Evolutionary conservation across 2,888 invertebrate genomes (phyloP).

Genomic region (Meteorus colon): DNA sequence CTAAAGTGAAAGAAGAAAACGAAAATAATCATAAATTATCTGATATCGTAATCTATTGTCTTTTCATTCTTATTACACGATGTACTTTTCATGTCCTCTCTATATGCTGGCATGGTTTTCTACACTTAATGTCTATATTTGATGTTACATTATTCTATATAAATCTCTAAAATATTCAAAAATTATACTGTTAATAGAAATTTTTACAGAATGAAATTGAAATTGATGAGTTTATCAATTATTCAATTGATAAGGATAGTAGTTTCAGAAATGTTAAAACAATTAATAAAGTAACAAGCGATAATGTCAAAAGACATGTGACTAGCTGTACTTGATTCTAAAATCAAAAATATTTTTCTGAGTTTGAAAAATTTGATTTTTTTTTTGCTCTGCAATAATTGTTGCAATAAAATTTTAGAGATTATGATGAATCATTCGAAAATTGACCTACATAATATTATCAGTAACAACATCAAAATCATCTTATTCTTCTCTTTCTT

Average conservation of each 20-base stretch:
- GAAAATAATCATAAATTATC: constrained; percentile 29
- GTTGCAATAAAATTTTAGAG: constrained; percentile 11
- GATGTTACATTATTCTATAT: constrained; percentile 68
- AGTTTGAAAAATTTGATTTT: constrained; percentile 31
- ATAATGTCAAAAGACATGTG: constrained; percentile 23
- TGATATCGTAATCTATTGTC: constrained; percentile 68
- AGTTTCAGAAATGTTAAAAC: neutral
- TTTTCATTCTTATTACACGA: constrained; percentile 66
- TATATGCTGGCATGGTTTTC: constrained; percentile 70
- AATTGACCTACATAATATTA: neutral
- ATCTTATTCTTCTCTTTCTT: too few relatives aligned
- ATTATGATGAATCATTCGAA: neutral
- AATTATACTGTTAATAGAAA: constrained; percentile 63
- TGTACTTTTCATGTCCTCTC: constrained; percentile 70
- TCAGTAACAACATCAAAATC: neutral
- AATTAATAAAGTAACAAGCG: neutral
- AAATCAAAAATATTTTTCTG: constrained; percentile 51
- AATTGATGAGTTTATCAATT: neutral
- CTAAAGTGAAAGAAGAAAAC: constrained; percentile 24
- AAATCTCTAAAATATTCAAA: constrained; percentile 66
- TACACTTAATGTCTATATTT: constrained; percentile 69
- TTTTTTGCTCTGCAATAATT: constrained; percentile 37
- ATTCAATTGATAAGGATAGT: neutral
- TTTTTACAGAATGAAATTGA: constrained; percentile 32
- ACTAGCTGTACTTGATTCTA: constrained; percentile 39